A percentile compares a stretch with the other conserved stretches of the same genome.
Evolutionary conservation across 2,797 vertebrate species (phyloP).

Genomic region (Forpus xanthops): DNA sequence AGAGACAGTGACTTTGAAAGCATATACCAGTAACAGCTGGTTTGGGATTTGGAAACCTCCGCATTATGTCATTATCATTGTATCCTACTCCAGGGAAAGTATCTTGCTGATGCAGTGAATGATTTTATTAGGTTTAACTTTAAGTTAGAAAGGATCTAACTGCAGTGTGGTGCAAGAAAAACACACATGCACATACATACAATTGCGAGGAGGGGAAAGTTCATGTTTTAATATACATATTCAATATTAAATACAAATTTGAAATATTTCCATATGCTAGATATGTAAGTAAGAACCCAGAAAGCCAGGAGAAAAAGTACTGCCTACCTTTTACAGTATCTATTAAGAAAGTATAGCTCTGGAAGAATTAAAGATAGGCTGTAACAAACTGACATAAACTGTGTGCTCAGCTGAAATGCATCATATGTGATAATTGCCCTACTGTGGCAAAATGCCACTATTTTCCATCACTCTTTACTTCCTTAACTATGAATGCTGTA

Average conservation of each 20-base stretch:
- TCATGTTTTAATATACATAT: background rate
- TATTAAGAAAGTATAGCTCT: background rate
- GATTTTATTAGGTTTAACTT: conserved; percentile 1
- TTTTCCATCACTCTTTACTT: background rate
- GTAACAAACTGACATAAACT: background rate
- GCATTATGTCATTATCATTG: conserved; percentile 33
- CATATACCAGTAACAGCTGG: conserved; percentile 50
- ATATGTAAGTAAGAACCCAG: background rate
- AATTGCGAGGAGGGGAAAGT: background rate
- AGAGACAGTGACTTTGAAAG: conserved; percentile 30
- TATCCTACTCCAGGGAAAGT: background rate
- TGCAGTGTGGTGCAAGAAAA: conserved; percentile 4
- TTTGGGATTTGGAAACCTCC: conserved; percentile 56
- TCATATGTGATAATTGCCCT: background rate
- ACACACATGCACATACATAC: background rate
- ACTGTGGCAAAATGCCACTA: background rate
- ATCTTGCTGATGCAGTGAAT: conserved; percentile 25
- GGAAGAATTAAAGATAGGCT: background rate
- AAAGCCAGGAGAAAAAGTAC: background rate
- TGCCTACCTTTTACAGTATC: background rate
- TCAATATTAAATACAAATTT: background rate
- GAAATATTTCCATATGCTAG: background rate
- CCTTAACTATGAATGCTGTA: background rate
- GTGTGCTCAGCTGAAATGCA: background rate
- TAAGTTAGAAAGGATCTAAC: background rate